Evolutionary conservation across 2,888 invertebrate species (phyloP), one percentile per base, ranked within the genome.

Genomic region (Frankliniella fusca): DNA sequence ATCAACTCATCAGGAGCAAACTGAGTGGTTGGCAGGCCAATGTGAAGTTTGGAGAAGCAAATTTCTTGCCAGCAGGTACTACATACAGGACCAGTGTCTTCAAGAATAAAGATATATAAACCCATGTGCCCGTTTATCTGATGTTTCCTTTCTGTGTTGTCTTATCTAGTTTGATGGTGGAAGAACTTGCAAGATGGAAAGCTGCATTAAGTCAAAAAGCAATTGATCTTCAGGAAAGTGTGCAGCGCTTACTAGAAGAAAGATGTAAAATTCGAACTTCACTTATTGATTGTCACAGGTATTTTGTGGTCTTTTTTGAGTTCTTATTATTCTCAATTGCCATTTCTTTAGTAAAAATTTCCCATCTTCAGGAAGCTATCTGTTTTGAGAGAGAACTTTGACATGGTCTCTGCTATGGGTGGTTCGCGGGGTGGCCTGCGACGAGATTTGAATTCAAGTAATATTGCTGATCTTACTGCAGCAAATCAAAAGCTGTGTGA

Each of bases 11-110:
- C 95, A 95, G 89, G 97, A 98, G 88, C 95, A 97, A 89, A 94
- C 96, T 5, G 98, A 98, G 87, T 95, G 95, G 91, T 89, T 98
- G 65, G 95, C 96, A 27, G 96, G 97, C 0, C 97, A 97, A 87
- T 96, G 97, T 87, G 97, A 98, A 89, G 96, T 98, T 81, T 98
- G 97, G 97, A 92, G 97, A 84, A 97, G 97, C 87, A 98, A 98
- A 91, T 98, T 97, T 88, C 90, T 97, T 85, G 97, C 98, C 48
- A 96, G 96, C 90, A 95, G 95, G 95, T 95, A 89, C 84, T 80
- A 23, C 80, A 84, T 83, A 27, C 81, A 80, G 80, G 82, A 83
- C 48, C 70, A 27, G 7, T 83, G 15, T 65, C 23, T 70, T 82
- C 0, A 79, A 81, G n/a, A n/a, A n/a, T n/a, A n/a, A n/a, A n/a